A percentile compares a stretch with the other conserved stretches of the same genome.
Evolutionary conservation across 2,888 invertebrate species (phyloP).

Genomic region (Cyrtodaria siliqua): DNA sequence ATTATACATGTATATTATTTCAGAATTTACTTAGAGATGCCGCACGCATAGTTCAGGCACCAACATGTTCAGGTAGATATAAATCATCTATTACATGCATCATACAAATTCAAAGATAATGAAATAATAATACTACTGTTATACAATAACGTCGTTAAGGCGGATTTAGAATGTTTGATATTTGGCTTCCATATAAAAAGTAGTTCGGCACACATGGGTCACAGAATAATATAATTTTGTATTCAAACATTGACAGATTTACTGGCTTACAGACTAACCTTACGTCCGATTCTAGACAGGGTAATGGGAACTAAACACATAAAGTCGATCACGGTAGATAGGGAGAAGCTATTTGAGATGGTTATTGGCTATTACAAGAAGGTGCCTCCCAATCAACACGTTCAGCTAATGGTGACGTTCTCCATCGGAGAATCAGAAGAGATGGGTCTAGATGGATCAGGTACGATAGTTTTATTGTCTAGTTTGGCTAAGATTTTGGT

Average conservation of each 20-base stretch:
- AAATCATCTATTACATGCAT: too few species aligned
- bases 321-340: constrained; percentile 24
- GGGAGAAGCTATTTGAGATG: constrained; percentile 38
- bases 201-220: too few species aligned
- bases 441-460: constrained; percentile 50
- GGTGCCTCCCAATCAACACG: constrained; percentile 7
- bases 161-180: too few species aligned
- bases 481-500: too few species aligned
- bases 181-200: too few species aligned
- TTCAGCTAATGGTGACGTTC: constrained; percentile 31
- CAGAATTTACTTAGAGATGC: constrained; percentile 31
- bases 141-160: too few species aligned
- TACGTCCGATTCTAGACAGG: constrained; percentile 47
- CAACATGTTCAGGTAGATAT: constrained; percentile 53
- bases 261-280: constrained; percentile 15
- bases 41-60: constrained; percentile 31
- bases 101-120: too few species aligned
- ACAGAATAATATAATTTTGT: too few species aligned
- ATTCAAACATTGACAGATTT: constrained; percentile 26
- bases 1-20: neutral
- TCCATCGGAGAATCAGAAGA: constrained; percentile 17
- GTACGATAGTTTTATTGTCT: too few species aligned
- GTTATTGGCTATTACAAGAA: constrained; percentile 37
- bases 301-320: constrained; percentile 31
- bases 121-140: too few species aligned